Evolutionary conservation across 2,797 vertebrate genomes (phyloP).

Genomic region (Danio tinwini): DNA sequence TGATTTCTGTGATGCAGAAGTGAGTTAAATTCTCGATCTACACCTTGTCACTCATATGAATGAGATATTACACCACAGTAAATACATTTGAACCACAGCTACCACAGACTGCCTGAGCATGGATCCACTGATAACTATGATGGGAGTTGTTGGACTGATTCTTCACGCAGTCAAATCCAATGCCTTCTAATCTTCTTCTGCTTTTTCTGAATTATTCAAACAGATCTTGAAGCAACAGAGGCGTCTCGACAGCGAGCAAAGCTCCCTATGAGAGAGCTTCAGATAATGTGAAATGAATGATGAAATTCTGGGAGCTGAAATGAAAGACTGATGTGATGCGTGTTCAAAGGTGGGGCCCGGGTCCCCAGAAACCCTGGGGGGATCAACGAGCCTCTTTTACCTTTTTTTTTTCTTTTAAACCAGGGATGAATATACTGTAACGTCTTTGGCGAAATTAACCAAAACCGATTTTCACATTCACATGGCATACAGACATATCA

Average conservation of each 20-base stretch:
- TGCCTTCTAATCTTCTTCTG: conserved; percentile 61
- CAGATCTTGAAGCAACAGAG: conserved; percentile 74
- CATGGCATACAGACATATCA: conserved; percentile 63
- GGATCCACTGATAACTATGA: conserved; percentile 45
- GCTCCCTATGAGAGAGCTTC: conserved; percentile 69
- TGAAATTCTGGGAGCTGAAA: conserved; percentile 82
- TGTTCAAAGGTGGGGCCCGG: conserved; percentile 82
- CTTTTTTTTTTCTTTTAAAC: conserved; percentile 66
- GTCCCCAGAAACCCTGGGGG: conserved; percentile 66
- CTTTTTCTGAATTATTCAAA: conserved; percentile 78
- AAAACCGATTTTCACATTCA: conserved; percentile 76
- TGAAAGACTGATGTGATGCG: conserved; percentile 76
- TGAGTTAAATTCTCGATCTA: conserved; percentile 30
- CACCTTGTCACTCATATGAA: conserved; percentile 36
- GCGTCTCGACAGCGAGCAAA: conserved; percentile 57
- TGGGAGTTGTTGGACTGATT: conserved; percentile 56
- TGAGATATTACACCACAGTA: conserved; percentile 44
- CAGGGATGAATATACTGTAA: conserved; percentile 74
- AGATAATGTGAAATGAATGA: conserved; percentile 82
- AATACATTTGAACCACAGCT: conserved; percentile 38
- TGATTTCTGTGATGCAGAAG: conserved; percentile 10
- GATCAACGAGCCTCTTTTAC: conserved; percentile 75
- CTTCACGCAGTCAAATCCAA: conserved; percentile 57
- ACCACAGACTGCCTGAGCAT: conserved; percentile 33
- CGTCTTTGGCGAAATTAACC: conserved; percentile 77